These are phyloP conservation scores for Dryadula phaetusa DNA, from an alignment of 2,888 invertebrate genomes.

Conservation along the genomic window DNA sequence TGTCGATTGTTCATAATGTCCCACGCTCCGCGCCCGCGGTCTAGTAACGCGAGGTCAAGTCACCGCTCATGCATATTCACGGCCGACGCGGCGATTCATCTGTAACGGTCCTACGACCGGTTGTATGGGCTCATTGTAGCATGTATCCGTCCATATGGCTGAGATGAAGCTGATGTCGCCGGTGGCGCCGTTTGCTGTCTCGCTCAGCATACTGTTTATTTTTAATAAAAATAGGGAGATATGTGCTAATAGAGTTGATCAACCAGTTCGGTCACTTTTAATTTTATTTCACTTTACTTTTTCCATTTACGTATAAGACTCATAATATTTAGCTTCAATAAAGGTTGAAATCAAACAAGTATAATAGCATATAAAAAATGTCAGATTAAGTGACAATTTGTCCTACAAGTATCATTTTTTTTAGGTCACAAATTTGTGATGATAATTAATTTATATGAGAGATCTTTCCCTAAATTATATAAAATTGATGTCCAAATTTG, in stretches of 20 bases:
- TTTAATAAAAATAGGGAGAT: slow-evolving; percentile 28
- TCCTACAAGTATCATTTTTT: not conserved
- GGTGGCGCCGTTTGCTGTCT: slow-evolving; percentile 45
- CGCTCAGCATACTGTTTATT: slow-evolving; percentile 32
- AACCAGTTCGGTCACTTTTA: slow-evolving; percentile 38
- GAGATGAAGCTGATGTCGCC: slow-evolving; percentile 43
- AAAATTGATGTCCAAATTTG: not conserved
- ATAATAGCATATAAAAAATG: not conserved
- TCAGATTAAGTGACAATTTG: not conserved
- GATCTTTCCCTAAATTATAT: not conserved
- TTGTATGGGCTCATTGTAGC: slow-evolving; percentile 78
- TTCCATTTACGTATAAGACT: slow-evolving; percentile 1
- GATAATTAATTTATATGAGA: not conserved
- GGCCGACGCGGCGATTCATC: slow-evolving; percentile 72
- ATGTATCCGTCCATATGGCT: slow-evolving; percentile 65
- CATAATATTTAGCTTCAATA: not conserved
- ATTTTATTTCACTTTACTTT: slow-evolving; percentile 34
- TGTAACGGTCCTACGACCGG: slow-evolving; percentile 82
- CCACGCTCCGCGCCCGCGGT: slow-evolving; percentile 74
- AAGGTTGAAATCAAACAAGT: not conserved
- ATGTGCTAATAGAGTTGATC: slow-evolving; percentile 36
- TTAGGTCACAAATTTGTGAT: not conserved
- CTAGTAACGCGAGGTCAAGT: slow-evolving; percentile 81
- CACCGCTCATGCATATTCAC: slow-evolving; percentile 82
- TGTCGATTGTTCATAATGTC: slow-evolving; percentile 68